Evolutionary conservation across 37 sponge, comb jelly and placozoan genomes (phyloP).

Genomic region (Cladorhizidae sp.): DNA sequence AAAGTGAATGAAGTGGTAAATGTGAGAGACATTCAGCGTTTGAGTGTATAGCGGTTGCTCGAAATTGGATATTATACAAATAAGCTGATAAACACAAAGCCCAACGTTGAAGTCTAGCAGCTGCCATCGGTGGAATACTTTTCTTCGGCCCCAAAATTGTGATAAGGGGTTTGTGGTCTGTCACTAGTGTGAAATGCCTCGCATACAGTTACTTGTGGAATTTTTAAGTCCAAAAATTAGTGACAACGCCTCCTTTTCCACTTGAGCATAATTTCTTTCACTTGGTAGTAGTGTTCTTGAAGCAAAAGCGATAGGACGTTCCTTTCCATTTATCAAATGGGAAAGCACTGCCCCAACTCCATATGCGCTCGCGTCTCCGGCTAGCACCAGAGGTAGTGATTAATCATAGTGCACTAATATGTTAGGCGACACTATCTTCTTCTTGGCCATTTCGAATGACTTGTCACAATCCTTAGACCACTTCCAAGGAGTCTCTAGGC

Average conservation of each 20-base stretch:
- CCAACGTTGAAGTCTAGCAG: neutral
- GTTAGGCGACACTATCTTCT: neutral
- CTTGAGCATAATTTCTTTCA: conserved; percentile 34
- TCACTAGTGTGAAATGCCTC: conserved; percentile 14
- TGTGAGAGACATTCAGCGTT: conserved; percentile 3
- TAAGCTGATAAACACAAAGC: neutral
- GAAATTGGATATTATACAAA: neutral
- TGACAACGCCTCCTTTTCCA: conserved; percentile 32
- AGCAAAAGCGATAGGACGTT: conserved; percentile 23
- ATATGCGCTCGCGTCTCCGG: conserved; percentile 9
- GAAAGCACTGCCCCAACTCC: conserved; percentile 31
- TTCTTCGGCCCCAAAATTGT: conserved; percentile 14
- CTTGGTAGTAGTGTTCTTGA: neutral
- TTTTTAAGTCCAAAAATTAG: conserved; percentile 18
- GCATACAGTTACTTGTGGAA: conserved; percentile 1
- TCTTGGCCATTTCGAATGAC: conserved; percentile 11
- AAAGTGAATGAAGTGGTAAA: neutral
- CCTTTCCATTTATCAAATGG: conserved; percentile 12
- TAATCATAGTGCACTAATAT: conserved; percentile 33
- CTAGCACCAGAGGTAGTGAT: conserved; percentile 1
- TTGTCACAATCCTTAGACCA: conserved; percentile 14
- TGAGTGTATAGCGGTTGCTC: neutral
- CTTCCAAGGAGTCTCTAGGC: neutral
- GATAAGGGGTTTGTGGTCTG: conserved; percentile 42
- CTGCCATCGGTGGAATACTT: conserved; percentile 7